Base-by-base conservation (phyloP, 2,113 vertebrate genomes). In the Leptobrachium leishanense region DNA sequence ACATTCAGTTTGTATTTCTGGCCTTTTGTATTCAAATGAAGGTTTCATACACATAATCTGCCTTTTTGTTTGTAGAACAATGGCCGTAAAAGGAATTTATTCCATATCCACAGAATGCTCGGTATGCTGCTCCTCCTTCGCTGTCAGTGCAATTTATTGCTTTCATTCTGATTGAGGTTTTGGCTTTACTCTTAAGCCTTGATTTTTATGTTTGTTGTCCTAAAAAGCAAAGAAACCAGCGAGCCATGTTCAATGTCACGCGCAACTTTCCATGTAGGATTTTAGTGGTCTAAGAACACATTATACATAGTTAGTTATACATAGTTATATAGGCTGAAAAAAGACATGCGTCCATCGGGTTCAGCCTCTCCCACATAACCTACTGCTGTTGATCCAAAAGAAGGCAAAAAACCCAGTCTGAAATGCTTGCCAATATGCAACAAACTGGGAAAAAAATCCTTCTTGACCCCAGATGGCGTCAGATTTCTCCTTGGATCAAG, bases 21-120 rank as follows among this genome's bases (percentile, higher is more conserved):
- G 43, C 12, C 40, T 57, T 74, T 81, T 62, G 43, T 68, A 59
- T 46, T 68, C 70, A 74, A 70, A 73, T 73, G 70, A 70, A 74
- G 50, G 62, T 81, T 80, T 81, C 73, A 80, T 74, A 15, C 43
- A 50, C 53, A 55, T 68, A 74, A 68, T 62, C 65, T 74, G 20
- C 20, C 20, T 53, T 53, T 74, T 81, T 81, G 78, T 81, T 64
- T 50, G 43, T 31, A 46, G 66, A 74, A 81, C 77, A 74, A 81
- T 81, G 7, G 54, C 11, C 44, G 68, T 57, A 72, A n/a, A 12
- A 46, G 43, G 64, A 66, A 67, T 79, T 54, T 73, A 73, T 79
- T 31, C 53, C 64, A 46, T 73, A 62, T 79, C 55, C 55, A 46
- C 62, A 74, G 40, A 46, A 74, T 46, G 57, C 46, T 74, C 74